Base-by-base conservation (phyloP, 1,140 invertebrate species). In the Lepidotrigona ventralis region DNA sequence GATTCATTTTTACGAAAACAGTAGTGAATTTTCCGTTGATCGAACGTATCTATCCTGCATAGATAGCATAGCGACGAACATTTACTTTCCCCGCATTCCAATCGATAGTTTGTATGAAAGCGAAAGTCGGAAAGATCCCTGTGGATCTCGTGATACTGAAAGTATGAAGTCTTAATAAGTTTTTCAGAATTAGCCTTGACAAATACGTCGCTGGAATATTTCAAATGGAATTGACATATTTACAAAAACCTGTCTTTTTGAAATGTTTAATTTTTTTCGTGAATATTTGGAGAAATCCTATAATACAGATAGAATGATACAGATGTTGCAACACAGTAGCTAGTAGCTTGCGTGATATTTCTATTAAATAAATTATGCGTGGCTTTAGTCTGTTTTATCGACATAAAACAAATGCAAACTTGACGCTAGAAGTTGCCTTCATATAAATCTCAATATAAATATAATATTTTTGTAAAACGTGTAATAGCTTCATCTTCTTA, bases 81-180 rank as follows among this genome's bases (percentile, higher is more conserved):
- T 63, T 70, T 75, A 74, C 85, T 77, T 83, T 81, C 64, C 69
- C 33, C 11, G 73, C 73, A 69, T 85, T 79, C 68, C 83, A 63
- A 78, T 83, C 66, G 63, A 63, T 63, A 66, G 46, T 54, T 64
- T 60, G 66, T 75, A 73, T 64, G 83, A 83, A 51, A 63, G 60
- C 85, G 85, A 88, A 88, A 86, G 83, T 69, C 80, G 63, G 54
- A 26, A 46, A 46, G 76, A 81, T 77, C 69, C 46, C 29, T 26
- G 75, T 76, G 60, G 29, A 70, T 79, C 63, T 54, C 39, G 17
- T 39, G 71, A 39, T 63, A 80, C 26, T n/a, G 63, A 33, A 66
- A 39, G 60, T 64, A 79, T 64, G 63, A 88, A 88, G 83, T 88
- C 77, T 19, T 83, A 72, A 87, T 85, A 81, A 63, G 63, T 83